Conservation (phyloP, 2,113 vertebrate genomes). For the Lepisosteus osseus region DNA sequence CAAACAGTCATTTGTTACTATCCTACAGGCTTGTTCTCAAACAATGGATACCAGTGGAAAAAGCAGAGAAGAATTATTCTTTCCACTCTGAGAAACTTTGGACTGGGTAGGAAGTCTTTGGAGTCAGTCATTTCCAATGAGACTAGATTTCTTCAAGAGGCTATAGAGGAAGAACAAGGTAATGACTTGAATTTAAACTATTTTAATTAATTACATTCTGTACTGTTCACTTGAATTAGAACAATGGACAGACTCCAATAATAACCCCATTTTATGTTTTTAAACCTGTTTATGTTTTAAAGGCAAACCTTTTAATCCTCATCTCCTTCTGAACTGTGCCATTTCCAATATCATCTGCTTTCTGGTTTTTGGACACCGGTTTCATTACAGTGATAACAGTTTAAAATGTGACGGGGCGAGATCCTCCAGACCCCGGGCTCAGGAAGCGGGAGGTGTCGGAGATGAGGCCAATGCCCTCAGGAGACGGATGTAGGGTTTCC, state of each 20-base stretch:
- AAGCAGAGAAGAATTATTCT: slow-evolving; percentile 56
- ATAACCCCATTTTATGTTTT: no score
- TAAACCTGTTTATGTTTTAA: slow-evolving; percentile 19
- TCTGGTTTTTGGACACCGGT: slow-evolving; percentile 68
- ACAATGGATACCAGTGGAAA: slow-evolving; percentile 48
- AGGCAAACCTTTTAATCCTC: slow-evolving; percentile 69
- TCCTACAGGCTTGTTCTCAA: slow-evolving; percentile 40
- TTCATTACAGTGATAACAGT: slow-evolving; percentile 59
- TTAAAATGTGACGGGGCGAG: slow-evolving; percentile 47
- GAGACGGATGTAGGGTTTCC: no score
- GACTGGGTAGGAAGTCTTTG: slow-evolving; percentile 51
- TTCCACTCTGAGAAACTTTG: slow-evolving; percentile 56
- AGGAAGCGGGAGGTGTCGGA: no score
- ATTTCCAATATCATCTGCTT: slow-evolving; percentile 71
- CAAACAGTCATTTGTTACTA: no score
- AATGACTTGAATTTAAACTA: not conserved
- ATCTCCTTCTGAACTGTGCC: slow-evolving; percentile 60
- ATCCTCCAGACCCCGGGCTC: no score
- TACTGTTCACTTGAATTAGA: not conserved
- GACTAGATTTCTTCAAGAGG: slow-evolving; percentile 33
- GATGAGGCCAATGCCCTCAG: no score
- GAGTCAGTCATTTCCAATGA: slow-evolving; percentile 69
- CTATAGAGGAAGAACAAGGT: slow-evolving; percentile 53
- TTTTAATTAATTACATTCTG: not conserved
- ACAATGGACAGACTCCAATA: not conserved